These are phyloP conservation scores for Rhizoglyphus robini DNA, from an alignment of 1,140 invertebrate species.

Conservation along the genomic window DNA sequence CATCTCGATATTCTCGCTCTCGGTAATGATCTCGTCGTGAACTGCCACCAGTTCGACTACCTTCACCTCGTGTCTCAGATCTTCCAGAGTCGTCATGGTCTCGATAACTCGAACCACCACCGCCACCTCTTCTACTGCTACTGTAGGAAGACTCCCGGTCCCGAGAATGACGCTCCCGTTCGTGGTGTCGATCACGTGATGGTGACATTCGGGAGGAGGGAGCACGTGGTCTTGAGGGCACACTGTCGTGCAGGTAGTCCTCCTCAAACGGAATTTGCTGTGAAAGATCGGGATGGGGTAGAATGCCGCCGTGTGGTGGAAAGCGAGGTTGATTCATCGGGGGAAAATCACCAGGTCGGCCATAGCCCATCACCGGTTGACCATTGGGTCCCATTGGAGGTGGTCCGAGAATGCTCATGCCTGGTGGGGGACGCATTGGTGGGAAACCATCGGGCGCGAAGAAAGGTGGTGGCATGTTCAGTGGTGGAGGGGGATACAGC, in stretches of 20 bases:
- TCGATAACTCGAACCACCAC: background rate
- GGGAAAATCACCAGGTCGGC: background rate
- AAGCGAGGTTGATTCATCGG: slow-evolving; percentile 18
- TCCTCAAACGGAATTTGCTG: slow-evolving; percentile 17
- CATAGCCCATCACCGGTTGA: slow-evolving; percentile 5
- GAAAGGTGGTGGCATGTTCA: slow-evolving; percentile 26
- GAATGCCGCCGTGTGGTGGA: slow-evolving; percentile 23
- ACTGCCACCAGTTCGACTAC: slow-evolving; percentile 6
- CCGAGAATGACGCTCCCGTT: background rate
- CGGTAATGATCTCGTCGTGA: slow-evolving; percentile 21
- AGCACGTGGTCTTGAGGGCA: background rate
- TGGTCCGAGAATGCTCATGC: slow-evolving; percentile 29
- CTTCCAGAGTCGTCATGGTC: slow-evolving; percentile 17
- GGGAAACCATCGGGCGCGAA: slow-evolving; percentile 41
- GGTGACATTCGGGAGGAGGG: background rate
- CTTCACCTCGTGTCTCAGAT: slow-evolving; percentile 21
- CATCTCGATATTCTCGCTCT: slow-evolving; percentile 6
- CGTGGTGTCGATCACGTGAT: background rate
- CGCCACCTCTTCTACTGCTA: background rate
- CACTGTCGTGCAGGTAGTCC: background rate
- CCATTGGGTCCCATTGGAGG: slow-evolving; percentile 12
- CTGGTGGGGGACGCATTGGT: slow-evolving; percentile 38
- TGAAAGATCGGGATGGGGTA: slow-evolving; percentile 19
- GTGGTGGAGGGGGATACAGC: slow-evolving; percentile 22
- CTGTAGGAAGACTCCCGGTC: background rate